Evolutionary conservation across 1,140 invertebrate genomes (phyloP).

Genomic region (Platorchestia sp.): DNA sequence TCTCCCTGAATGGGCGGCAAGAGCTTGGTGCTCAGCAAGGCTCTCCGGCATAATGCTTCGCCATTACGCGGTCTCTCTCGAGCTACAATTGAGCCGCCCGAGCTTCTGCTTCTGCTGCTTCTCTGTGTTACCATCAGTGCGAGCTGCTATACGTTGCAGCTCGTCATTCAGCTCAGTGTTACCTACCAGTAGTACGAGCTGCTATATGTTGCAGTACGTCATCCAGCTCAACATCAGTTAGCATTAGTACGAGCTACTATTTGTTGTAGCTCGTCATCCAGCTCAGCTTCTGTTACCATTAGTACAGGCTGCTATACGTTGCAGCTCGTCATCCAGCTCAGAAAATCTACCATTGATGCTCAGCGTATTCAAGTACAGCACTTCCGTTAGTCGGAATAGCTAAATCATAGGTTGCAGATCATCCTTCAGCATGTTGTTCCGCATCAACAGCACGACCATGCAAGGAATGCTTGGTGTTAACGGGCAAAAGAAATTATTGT

Average conservation of each 20-base stretch:
- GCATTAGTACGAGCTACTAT: not conserved
- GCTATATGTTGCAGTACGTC: not conserved
- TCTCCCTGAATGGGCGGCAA: constrained; percentile 47
- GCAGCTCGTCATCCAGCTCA: too few relatives aligned
- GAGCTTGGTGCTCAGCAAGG: constrained; percentile 30
- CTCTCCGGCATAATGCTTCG: constrained; percentile 43
- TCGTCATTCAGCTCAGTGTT: too few relatives aligned
- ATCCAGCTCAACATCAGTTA: too few relatives aligned
- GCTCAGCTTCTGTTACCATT: not conserved
- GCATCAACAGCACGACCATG: too few relatives aligned
- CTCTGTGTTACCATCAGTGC: not conserved
- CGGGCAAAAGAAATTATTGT: too few relatives aligned
- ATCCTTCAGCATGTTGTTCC: too few relatives aligned
- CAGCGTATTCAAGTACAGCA: not conserved
- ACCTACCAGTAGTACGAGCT: not conserved
- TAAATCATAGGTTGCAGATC: too few relatives aligned
- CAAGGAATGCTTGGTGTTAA: too few relatives aligned
- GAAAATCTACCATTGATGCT: not conserved
- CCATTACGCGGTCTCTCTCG: constrained; percentile 6
- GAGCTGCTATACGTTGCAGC: not conserved
- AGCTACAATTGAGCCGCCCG: not conserved
- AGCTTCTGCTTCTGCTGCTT: not conserved
- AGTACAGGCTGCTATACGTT: not conserved
- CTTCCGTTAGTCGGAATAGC: not conserved
- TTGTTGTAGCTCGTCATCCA: not conserved